Evolutionary conservation across 2,113 vertebrate genomes (phyloP).

Genomic region (Cavia porcellus): DNA sequence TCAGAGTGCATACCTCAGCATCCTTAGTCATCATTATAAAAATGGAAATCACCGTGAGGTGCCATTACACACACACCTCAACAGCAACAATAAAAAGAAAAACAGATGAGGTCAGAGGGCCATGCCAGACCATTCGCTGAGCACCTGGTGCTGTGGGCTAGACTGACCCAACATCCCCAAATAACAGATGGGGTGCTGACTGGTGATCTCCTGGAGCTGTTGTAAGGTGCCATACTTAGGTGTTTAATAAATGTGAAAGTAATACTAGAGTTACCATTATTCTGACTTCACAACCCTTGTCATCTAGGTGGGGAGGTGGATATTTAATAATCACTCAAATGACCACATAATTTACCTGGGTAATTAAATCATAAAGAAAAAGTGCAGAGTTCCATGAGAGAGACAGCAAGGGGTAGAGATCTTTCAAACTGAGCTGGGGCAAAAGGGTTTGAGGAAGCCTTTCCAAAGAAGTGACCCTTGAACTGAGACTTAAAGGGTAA

Average conservation of each 20-base stretch:
- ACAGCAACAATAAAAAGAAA: not conserved
- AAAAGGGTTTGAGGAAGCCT: not conserved
- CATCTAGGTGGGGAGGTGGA: not conserved
- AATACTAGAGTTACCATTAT: not conserved
- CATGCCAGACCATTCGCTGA: not conserved
- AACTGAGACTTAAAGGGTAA: not conserved
- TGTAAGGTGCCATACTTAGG: not conserved
- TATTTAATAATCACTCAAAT: not conserved
- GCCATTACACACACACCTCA: not conserved
- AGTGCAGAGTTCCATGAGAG: not conserved
- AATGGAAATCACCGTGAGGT: not conserved
- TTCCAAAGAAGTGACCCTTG: not conserved
- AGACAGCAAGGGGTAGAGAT: not conserved
- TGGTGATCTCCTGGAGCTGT: not conserved
- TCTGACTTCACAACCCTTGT: slow-evolving; percentile 13
- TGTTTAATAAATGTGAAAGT: not conserved
- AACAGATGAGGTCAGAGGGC: not conserved
- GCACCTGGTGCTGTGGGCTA: not conserved
- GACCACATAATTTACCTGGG: not conserved
- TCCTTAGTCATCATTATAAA: slow-evolving; percentile 30
- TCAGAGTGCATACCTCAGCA: not conserved
- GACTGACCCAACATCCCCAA: not conserved
- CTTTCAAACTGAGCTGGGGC: not conserved
- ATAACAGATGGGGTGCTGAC: not conserved
- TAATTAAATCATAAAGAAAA: slow-evolving; percentile 16